phyloP scores from a whole-genome alignment of 2,888 invertebrate species.

The Sinopyrophorus schimmeli region DNA sequence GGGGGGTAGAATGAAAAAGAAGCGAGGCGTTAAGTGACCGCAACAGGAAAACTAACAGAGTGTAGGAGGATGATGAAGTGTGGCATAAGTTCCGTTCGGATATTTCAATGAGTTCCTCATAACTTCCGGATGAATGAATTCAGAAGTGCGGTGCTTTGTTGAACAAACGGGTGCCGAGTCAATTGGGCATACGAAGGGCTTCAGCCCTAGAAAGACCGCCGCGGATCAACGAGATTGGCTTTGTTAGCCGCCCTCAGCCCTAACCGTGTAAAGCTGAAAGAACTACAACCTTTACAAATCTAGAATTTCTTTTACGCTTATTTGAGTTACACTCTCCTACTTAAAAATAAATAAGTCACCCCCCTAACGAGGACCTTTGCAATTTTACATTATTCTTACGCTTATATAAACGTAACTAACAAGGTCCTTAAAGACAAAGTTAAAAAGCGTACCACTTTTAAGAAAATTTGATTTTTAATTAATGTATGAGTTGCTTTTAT shows the following conservation, averaged over 20 bases:
- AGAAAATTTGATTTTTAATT: too few relatives aligned
- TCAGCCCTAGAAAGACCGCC: conserved; percentile 39
- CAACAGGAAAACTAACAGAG: conserved; percentile 44
- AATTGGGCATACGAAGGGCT: conserved; percentile 48
- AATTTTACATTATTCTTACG: too few relatives aligned
- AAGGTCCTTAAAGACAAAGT: too few relatives aligned
- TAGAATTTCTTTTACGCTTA: conserved; percentile 10
- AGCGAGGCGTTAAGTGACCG: conserved; percentile 36
- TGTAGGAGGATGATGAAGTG: conserved; percentile 48
- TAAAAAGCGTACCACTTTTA: too few relatives aligned
- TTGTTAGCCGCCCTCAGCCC: conserved; percentile 48
- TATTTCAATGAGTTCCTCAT: conserved; percentile 55
- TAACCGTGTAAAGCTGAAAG: conserved; percentile 44
- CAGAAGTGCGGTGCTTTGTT: conserved; percentile 48
- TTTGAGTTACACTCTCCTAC: not conserved
- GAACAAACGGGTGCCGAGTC: conserved; percentile 47
- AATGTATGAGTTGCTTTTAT: too few relatives aligned
- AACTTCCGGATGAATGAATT: conserved; percentile 52
- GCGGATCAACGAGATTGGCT: conserved; percentile 49
- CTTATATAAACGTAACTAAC: too few relatives aligned
- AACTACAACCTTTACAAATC: conserved; percentile 39
- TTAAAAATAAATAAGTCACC: too few relatives aligned
- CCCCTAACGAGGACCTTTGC: too few relatives aligned
- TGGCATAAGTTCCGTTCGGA: conserved; percentile 50
- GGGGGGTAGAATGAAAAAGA: too few relatives aligned